Conservation (phyloP, 2,888 invertebrate genomes). For the Alsophila aescularia region DNA sequence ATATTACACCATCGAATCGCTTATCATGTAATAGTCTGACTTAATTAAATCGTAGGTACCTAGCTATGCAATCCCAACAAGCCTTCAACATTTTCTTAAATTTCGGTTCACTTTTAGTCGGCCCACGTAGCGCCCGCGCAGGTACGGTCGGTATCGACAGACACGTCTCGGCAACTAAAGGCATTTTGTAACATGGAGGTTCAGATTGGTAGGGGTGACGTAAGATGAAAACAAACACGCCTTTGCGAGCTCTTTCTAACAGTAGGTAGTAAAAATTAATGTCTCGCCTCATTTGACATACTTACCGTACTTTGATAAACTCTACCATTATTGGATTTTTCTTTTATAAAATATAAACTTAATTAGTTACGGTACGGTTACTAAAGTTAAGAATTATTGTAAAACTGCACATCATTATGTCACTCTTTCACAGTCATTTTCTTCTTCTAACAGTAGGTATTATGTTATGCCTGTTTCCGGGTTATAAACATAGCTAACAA, state of each 20-base stretch:
- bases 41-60: conserved; percentile 69
- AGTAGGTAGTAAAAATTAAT: no score
- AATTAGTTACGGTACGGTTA: no score
- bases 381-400: no score
- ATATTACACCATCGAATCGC: neutral
- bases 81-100: conserved; percentile 68
- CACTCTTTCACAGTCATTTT: no score
- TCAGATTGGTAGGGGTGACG: conserved; percentile 62
- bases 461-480: no score
- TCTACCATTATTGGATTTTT: no score
- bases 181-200: conserved; percentile 50
- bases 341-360: no score
- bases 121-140: conserved; percentile 41
- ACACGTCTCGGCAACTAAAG: conserved; percentile 49
- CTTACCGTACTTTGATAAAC: neutral
- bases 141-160: conserved; percentile 44
- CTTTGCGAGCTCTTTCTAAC: conserved; percentile 51
- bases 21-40: conserved; percentile 24
- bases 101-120: conserved; percentile 45
- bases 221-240: conserved; percentile 75
- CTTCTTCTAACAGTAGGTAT: no score
- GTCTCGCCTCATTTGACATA: neutral
- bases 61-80: conserved; percentile 74
- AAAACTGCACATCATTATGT: no score
- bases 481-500: no score